Conservation (phyloP, 1,140 invertebrate genomes). For the Habropoda laboriosa region DNA sequence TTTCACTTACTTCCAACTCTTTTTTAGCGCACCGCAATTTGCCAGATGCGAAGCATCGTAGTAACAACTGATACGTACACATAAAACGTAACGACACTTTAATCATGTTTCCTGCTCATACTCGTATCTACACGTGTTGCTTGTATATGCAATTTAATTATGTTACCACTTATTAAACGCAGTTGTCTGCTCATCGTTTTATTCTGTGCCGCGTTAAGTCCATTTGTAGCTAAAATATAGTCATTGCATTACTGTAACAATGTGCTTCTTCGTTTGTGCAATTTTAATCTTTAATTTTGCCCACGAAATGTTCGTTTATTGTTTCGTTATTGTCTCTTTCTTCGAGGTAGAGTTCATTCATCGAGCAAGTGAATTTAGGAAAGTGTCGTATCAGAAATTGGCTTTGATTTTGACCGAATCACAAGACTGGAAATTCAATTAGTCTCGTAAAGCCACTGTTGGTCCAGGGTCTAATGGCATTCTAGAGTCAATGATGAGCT, state of each 20-base stretch:
- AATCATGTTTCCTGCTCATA: constrained; percentile 8
- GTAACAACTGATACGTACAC: background rate
- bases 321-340: no score
- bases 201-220: background rate
- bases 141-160: background rate
- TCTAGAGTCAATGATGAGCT: background rate
- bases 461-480: background rate
- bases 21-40: background rate
- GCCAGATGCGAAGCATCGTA: background rate
- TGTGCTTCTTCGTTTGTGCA: no score
- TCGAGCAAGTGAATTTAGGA: background rate
- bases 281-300: no score
- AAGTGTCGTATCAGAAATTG: background rate
- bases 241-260: no score
- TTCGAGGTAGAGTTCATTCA: no score
- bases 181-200: background rate
- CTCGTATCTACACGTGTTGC: background rate
- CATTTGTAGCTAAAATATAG: background rate
- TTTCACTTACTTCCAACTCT: constrained; percentile 15
- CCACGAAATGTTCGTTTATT: background rate
- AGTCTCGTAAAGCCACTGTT: background rate
- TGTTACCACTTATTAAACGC: background rate
- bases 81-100: background rate
- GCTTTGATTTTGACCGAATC: background rate
- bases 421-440: background rate